Conservation (phyloP, 2,888 invertebrate species). For the Incurvaria masculella region DNA sequence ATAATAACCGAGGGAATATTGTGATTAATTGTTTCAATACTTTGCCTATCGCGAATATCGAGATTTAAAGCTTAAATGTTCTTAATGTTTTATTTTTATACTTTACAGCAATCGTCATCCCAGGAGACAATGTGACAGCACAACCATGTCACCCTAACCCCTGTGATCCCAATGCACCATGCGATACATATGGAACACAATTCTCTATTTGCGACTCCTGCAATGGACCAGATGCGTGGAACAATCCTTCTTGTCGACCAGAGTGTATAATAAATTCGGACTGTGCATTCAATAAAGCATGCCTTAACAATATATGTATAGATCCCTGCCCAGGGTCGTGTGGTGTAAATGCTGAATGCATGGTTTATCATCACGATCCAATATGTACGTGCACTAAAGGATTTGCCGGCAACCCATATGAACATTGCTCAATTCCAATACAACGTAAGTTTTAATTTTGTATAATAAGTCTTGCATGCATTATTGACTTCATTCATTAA, state of each 20-base stretch:
- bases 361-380: slow-evolving; percentile 68
- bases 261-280: slow-evolving; percentile 81
- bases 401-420: slow-evolving; percentile 73
- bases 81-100: slow-evolving; percentile 7
- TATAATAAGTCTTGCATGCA: too few species aligned
- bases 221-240: slow-evolving; percentile 61
- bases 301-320: slow-evolving; percentile 68
- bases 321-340: slow-evolving; percentile 81
- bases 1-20: too few species aligned
- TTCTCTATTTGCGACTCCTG: slow-evolving; percentile 81
- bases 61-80: too few species aligned
- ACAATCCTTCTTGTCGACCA: slow-evolving; percentile 73
- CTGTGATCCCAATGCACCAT: slow-evolving; percentile 65
- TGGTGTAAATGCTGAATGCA: slow-evolving; percentile 69
- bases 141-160: slow-evolving; percentile 77
- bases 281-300: slow-evolving; percentile 74
- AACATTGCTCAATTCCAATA: slow-evolving; percentile 63
- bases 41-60: too few species aligned
- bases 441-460: slow-evolving; percentile 40
- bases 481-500: too few species aligned
- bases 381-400: slow-evolving; percentile 68
- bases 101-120: slow-evolving; percentile 49
- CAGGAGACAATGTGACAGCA: slow-evolving; percentile 58
- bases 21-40: too few species aligned
- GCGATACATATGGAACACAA: slow-evolving; percentile 68